A percentile compares a stretch with the other conserved stretches of the same genome.
Evolutionary conservation across 2,113 vertebrate species (phyloP).

Genomic region (Urocynchramus pylzowi): DNA sequence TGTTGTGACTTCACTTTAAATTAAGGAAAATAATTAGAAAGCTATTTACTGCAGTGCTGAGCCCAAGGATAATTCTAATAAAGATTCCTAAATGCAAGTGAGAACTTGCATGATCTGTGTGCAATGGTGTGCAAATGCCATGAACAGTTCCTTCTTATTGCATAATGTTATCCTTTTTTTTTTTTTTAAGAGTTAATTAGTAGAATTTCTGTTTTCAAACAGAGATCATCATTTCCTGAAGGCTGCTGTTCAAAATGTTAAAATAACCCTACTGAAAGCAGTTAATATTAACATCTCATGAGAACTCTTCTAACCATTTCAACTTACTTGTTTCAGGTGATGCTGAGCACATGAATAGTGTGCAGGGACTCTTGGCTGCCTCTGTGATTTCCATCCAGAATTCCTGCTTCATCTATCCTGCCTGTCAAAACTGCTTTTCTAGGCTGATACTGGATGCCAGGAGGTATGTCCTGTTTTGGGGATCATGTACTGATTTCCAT

Average conservation of each 20-base stretch:
- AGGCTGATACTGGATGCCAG: conserved; percentile 56
- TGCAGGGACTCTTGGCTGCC: conserved; percentile 68
- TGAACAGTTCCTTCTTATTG: neutral
- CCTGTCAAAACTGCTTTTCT: conserved; percentile 77
- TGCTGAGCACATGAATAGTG: conserved; percentile 62
- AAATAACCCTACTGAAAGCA: neutral
- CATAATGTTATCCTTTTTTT: neutral
- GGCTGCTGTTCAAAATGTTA: neutral
- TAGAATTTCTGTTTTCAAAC: neutral
- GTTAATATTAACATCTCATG: neutral
- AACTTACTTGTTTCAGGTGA: neutral
- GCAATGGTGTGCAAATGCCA: neutral
- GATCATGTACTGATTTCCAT: neutral
- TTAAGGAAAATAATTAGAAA: neutral
- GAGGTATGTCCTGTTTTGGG: conserved; percentile 55
- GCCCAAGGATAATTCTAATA: neutral
- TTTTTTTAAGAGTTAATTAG: neutral
- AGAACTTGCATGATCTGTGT: neutral
- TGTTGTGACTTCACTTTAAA: neutral
- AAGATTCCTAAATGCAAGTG: neutral
- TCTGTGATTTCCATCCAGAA: conserved; percentile 79
- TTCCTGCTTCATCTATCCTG: conserved; percentile 75
- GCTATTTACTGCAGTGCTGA: neutral
- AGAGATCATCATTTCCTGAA: neutral
- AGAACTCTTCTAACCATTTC: neutral